A percentile compares a stretch with the other conserved stretches of the same genome.
These are phyloP conservation scores for Spisula subtruncata DNA, from an alignment of 2,888 invertebrate genomes.

Conservation along the genomic window DNA sequence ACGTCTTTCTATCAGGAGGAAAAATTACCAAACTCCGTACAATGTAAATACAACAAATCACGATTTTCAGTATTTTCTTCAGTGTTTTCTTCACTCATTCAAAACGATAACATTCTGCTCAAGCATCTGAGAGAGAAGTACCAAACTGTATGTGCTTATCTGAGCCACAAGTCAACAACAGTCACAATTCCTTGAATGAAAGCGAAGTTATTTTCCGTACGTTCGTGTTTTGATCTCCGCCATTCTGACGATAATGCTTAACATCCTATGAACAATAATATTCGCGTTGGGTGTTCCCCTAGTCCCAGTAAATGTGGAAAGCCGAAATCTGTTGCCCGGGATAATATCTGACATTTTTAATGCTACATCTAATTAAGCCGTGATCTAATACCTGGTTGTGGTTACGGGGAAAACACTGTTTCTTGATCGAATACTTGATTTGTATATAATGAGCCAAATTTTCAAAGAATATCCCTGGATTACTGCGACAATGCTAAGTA, in stretches of 20 bases:
- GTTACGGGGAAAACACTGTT: not conserved
- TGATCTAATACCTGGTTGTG: conserved; percentile 48
- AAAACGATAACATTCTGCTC: not conserved
- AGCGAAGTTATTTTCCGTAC: conserved; percentile 6
- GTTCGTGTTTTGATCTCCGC: conserved; percentile 7
- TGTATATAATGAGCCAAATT: not conserved
- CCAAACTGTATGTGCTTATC: not conserved
- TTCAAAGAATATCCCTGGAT: not conserved
- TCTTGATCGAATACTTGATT: not conserved
- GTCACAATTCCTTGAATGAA: not conserved
- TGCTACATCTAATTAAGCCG: conserved; percentile 45
- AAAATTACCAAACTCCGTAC: not conserved
- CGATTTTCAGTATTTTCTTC: not conserved
- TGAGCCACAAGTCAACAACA: not conserved
- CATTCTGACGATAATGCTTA: not conserved
- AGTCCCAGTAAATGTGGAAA: conserved; percentile 16
- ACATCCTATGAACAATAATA: conserved; percentile 14
- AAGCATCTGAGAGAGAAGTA: not conserved
- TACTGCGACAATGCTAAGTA: not conserved
- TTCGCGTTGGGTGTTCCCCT: conserved; percentile 38
- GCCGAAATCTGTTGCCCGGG: conserved; percentile 20
- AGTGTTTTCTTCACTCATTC: not conserved
- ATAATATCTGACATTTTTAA: conserved; percentile 50
- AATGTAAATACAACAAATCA: not conserved
- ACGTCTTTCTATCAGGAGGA: not conserved